Percentiles rank a stretch among this genome's conserved stretches.
phyloP scores from a whole-genome alignment of 2,797 vertebrate genomes.

The Orientallactaga sibirica region DNA sequence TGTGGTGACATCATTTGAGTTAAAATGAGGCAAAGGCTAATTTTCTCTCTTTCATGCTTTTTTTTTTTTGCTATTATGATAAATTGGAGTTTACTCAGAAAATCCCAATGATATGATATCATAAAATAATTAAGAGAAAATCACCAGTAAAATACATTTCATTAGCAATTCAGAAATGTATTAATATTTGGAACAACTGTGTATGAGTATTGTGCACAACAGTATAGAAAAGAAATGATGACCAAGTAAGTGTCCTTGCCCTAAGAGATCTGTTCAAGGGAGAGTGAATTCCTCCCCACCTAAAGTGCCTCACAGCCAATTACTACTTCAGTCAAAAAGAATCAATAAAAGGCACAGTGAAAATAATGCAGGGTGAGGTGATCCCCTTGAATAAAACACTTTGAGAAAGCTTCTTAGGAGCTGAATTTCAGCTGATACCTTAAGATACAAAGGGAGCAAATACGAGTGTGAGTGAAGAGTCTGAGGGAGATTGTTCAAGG shows the following conservation, averaged over 20 bases:
- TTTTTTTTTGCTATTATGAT: neutral
- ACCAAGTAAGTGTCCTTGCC: neutral
- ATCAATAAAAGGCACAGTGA: neutral
- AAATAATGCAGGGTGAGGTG: neutral
- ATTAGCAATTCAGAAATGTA: neutral
- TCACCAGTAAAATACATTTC: neutral
- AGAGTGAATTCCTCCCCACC: neutral
- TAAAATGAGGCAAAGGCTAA: neutral
- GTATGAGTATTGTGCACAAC: neutral
- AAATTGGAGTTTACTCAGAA: neutral
- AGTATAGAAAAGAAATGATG: neutral
- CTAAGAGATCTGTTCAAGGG: neutral
- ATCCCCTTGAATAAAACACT: neutral
- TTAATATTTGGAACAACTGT: neutral
- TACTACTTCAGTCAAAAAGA: slow-evolving; percentile 21
- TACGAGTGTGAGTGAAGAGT: neutral
- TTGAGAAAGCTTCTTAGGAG: neutral
- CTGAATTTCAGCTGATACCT: neutral
- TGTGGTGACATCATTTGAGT: neutral
- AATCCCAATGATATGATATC: neutral
- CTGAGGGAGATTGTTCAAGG: neutral
- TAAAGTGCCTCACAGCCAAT: neutral
- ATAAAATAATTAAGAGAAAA: slow-evolving; percentile 31
- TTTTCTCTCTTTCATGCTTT: neutral
- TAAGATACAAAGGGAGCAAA: neutral